These are phyloP conservation scores for Pandemis corylana DNA, from an alignment of 2,888 invertebrate genomes.

Conservation along the genomic window DNA sequence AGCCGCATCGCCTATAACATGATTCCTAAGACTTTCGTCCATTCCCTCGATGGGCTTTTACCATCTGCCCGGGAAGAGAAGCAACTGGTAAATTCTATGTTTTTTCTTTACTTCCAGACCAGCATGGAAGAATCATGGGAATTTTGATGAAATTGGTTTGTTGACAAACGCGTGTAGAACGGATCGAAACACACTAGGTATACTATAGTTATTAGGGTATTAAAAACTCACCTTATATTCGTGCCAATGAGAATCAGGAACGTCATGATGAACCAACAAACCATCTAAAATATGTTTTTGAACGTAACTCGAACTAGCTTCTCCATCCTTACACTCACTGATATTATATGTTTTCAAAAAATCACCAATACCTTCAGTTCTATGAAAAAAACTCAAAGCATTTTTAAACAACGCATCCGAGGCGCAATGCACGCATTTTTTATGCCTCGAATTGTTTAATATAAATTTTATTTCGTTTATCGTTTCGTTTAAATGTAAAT, in stretches of 20 bases:
- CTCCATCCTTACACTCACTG: conserved; percentile 57
- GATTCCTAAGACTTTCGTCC: too few species aligned
- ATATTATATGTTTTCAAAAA: conserved; percentile 56
- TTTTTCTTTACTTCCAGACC: too few species aligned
- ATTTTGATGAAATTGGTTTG: too few species aligned
- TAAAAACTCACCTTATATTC: conserved; percentile 70
- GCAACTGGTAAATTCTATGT: too few species aligned
- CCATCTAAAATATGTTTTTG: conserved; percentile 60
- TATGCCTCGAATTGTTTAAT: conserved; percentile 49
- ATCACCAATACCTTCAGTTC: conserved; percentile 57
- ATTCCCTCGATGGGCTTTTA: too few species aligned
- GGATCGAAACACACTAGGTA: too few species aligned
- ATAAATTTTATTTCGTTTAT: conserved; percentile 54
- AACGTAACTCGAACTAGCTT: conserved; percentile 48
- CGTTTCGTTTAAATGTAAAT: conserved; percentile 55
- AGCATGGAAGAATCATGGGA: too few species aligned
- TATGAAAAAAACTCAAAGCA: conserved; percentile 56
- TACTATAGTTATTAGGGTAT: background rate
- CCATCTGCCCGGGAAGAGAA: too few species aligned
- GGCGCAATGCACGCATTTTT: conserved; percentile 49
- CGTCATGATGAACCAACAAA: conserved; percentile 58
- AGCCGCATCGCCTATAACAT: too few species aligned
- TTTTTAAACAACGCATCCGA: conserved; percentile 52
- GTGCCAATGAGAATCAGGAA: conserved; percentile 70
- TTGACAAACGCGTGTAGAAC: too few species aligned